A percentile compares a stretch with the other conserved stretches of the same genome.
These are phyloP conservation scores for Lonchura striata DNA, from an alignment of 2,113 vertebrate genomes.

Conservation along the genomic window DNA sequence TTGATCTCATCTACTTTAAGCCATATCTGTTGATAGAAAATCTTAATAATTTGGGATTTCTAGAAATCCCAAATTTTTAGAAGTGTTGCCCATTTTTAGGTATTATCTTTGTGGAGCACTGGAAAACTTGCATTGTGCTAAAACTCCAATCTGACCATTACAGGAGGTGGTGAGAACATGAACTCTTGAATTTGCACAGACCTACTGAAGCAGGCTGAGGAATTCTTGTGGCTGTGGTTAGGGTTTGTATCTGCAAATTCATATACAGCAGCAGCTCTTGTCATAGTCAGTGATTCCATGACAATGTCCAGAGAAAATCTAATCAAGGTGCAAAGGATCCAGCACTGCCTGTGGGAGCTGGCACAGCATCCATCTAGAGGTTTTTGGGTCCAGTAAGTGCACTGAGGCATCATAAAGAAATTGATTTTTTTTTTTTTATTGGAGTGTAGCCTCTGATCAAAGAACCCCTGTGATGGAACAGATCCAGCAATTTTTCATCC, in stretches of 20 bases:
- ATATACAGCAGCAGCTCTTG: background rate
- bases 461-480: constrained; percentile 4
- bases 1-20: background rate
- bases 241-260: no score
- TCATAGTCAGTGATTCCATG: background rate
- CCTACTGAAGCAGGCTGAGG: background rate
- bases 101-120: background rate
- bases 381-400: background rate
- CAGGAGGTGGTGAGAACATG: background rate
- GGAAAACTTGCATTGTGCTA: background rate
- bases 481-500: constrained; percentile 33
- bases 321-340: background rate
- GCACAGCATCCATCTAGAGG: background rate
- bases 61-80: background rate
- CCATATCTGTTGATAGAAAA: background rate
- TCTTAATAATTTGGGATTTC: background rate
- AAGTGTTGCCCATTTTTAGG: background rate
- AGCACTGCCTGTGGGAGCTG: background rate
- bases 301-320: background rate
- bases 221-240: background rate
- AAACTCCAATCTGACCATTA: background rate
- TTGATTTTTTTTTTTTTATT: background rate
- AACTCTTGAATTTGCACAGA: background rate
- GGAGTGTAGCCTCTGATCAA: constrained; percentile 14
- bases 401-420: constrained; percentile 24